These are phyloP conservation scores for Drosophila parvula DNA, from an alignment of 1,140 invertebrate genomes.

Conservation along the genomic window DNA sequence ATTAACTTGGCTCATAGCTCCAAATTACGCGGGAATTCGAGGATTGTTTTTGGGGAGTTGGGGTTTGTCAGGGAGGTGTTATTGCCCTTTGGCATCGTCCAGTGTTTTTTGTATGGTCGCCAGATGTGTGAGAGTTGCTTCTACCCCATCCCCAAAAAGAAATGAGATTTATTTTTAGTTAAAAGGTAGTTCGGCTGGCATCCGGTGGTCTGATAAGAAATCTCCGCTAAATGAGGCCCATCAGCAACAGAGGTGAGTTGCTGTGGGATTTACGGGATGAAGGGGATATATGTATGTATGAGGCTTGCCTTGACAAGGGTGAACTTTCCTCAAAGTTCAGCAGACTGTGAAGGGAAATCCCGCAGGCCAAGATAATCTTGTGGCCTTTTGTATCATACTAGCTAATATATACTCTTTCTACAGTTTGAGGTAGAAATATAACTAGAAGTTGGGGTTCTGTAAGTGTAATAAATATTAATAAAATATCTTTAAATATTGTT, in stretches of 20 bases:
- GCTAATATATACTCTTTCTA: neutral
- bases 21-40: slow-evolving; percentile 17
- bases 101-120: slow-evolving; percentile 5
- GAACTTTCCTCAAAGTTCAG: slow-evolving; percentile 27
- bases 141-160: slow-evolving; percentile 4
- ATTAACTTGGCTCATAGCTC: slow-evolving; percentile 72
- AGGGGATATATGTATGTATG: neutral
- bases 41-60: slow-evolving; percentile 8
- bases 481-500: neutral
- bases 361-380: slow-evolving; percentile 12
- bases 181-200: slow-evolving; percentile 40
- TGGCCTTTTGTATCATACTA: neutral
- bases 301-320: neutral
- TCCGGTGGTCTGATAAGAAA: slow-evolving; percentile 47
- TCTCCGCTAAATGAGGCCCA: slow-evolving; percentile 51
- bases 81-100: slow-evolving; percentile 21
- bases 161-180: slow-evolving; percentile 45
- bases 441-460: neutral
- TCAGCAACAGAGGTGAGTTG: slow-evolving; percentile 44
- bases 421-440: no score
- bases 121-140: slow-evolving; percentile 25
- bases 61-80: slow-evolving; percentile 14
- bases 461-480: neutral
- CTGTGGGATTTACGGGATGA: neutral
- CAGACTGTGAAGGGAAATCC: slow-evolving; percentile 16